These are phyloP conservation scores for Melitaea cinxia DNA, from an alignment of 1,140 invertebrate genomes.

Conservation along the genomic window DNA sequence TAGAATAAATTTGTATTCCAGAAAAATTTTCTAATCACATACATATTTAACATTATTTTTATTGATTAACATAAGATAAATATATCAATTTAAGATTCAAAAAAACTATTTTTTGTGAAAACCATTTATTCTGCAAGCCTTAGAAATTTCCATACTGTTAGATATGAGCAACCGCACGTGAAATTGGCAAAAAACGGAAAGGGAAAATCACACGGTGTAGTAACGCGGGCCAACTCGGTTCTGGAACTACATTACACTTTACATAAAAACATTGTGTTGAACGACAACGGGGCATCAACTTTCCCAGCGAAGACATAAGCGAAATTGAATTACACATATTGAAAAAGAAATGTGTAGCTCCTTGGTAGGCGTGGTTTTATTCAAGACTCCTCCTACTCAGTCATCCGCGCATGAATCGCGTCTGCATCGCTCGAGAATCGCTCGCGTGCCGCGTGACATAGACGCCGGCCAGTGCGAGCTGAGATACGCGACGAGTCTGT, in stretches of 20 bases:
- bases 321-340: conserved; percentile 82
- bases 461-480: conserved; percentile 54
- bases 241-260: conserved; percentile 80
- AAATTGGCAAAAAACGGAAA: conserved; percentile 68
- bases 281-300: conserved; percentile 80
- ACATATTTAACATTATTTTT: too few species aligned
- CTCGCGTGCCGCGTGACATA: conserved; percentile 46
- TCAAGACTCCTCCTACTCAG: conserved; percentile 70
- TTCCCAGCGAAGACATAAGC: conserved; percentile 81
- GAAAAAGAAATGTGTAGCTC: conserved; percentile 81
- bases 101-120: conserved; percentile 6
- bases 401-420: conserved; percentile 67
- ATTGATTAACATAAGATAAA: not conserved
- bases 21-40: too few species aligned
- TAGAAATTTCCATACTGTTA: conserved; percentile 57
- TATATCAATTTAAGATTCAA: conserved; percentile 25
- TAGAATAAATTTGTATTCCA: conserved; percentile 16
- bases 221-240: conserved; percentile 68
- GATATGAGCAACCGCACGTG: conserved; percentile 68
- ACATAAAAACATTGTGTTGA: conserved; percentile 81
- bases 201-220: conserved; percentile 68
- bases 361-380: conserved; percentile 78
- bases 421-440: conserved; percentile 52
- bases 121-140: conserved; percentile 27
- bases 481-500: conserved; percentile 51